These are phyloP conservation scores for Lycorma delicatula DNA, from an alignment of 1,140 invertebrate species.

Conservation along the genomic window DNA sequence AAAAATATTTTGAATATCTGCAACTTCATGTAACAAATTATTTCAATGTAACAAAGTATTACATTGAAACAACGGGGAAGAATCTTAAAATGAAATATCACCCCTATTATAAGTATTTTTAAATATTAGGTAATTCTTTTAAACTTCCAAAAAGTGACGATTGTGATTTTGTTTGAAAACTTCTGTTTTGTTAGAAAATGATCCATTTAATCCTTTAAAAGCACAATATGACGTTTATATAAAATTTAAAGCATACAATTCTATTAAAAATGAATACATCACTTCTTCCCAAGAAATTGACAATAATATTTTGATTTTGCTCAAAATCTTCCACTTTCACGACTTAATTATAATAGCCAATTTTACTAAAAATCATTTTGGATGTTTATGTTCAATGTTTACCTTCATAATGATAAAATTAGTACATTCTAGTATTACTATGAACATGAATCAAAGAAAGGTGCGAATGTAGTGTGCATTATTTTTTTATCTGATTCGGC, in stretches of 20 bases:
- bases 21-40: too few species aligned
- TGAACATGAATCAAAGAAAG: constrained; percentile 12
- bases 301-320: constrained; percentile 14
- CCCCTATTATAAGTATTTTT: constrained; percentile 17
- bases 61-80: constrained; percentile 5
- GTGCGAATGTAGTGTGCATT: background rate
- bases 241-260: background rate
- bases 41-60: too few species aligned
- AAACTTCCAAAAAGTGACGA: constrained; percentile 14
- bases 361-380: constrained; percentile 17
- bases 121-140: constrained; percentile 9
- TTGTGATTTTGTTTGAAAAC: constrained; percentile 8
- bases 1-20: too few species aligned
- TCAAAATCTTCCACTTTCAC: constrained; percentile 17
- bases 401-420: constrained; percentile 12
- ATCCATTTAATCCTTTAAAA: constrained; percentile 1
- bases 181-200: background rate
- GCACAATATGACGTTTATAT: background rate
- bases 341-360: constrained; percentile 9
- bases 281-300: background rate
- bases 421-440: constrained; percentile 7
- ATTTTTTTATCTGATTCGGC: constrained; percentile 11
- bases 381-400: constrained; percentile 19
- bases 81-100: constrained; percentile 12
- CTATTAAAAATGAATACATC: background rate